These are phyloP conservation scores for Phymanthus crucifer DNA, from an alignment of 92 coral and sea anemone genomes.

Conservation along the genomic window DNA sequence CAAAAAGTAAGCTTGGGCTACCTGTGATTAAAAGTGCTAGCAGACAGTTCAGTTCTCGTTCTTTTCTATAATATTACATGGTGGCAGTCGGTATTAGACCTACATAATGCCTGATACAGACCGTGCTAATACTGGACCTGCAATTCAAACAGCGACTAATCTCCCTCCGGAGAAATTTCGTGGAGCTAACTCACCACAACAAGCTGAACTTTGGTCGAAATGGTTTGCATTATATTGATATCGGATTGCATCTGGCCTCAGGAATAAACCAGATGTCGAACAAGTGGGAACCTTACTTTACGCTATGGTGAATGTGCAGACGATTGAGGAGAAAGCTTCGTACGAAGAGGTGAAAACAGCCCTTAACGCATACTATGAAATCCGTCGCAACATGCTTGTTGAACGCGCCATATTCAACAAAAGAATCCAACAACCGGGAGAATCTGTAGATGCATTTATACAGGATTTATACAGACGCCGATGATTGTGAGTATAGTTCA, in stretches of 20 bases:
- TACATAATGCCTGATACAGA: slow-evolving; percentile 5
- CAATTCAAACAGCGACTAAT: slow-evolving; percentile 1
- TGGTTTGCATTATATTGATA: too few relatives aligned
- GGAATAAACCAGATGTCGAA: slow-evolving; percentile 19
- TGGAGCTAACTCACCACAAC: slow-evolving; percentile 39
- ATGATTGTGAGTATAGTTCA: slow-evolving; percentile 51
- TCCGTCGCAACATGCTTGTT: slow-evolving; percentile 12
- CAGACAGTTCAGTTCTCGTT: too few relatives aligned
- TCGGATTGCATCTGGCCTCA: slow-evolving; percentile 54
- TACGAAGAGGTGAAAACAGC: slow-evolving; percentile 57
- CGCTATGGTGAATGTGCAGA: slow-evolving; percentile 47
- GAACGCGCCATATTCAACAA: slow-evolving; percentile 16
- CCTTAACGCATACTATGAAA: slow-evolving; percentile 42
- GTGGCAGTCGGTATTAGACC: slow-evolving; percentile 16
- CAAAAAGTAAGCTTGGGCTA: too few relatives aligned
- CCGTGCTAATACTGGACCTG: neutral
- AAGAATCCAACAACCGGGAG: neutral
- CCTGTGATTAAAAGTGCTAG: too few relatives aligned
- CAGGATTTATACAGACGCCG: slow-evolving; percentile 50
- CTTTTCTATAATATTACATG: slow-evolving; percentile 27
- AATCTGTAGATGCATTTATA: slow-evolving; percentile 49
- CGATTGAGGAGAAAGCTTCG: slow-evolving; percentile 47
- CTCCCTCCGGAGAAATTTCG: slow-evolving; percentile 32
- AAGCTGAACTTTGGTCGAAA: slow-evolving; percentile 61
- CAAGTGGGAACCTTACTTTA: slow-evolving; percentile 18